Base-by-base conservation (phyloP, 2,888 invertebrate species). In the Phortica okadai region DNA sequence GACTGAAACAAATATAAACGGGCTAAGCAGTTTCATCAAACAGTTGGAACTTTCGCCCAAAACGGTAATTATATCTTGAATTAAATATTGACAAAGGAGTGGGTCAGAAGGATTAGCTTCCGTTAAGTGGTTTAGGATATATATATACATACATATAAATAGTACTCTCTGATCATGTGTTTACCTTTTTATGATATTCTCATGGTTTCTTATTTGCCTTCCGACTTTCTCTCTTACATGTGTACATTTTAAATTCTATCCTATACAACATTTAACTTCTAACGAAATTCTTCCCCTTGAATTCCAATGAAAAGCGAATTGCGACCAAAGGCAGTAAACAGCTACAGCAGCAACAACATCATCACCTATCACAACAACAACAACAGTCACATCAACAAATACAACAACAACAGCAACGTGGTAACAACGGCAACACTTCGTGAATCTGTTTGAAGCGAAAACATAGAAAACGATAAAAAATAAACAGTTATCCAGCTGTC, bases 21-120 rank as follows among this genome's bases (percentile, higher is more conserved):
- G 87, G 58, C 81, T 91, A 66, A 87, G 87, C 67, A 87, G 83
- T 73, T 89, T 86, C 66, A 80, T 91, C 79, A 90, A 89, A 74
- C 89, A 90, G 75, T 83, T 91, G 76, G 84, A 87, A 74, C 83
- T 90, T 67, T 84, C 89, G 76, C 83, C 85, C 78, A 90, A 90
- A 84, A 86, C 88, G 89, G 91, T 90, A 90, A 90, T 66, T 72
- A 45, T 16, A 8, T 50, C 2, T 74, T 42, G 14, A 11, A 11
- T 66, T 41, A 21, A 33, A 33, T 50, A 42, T 42, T 6, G 54
- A 11, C 4, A 41, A 14, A 16, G 16, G 59, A 16, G 42, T 10
- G 59, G 50, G 50, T 50, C 50, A 50, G 50, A 50, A 50, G 50
- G 6, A 11, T 50, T 50, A 50, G 50, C 8, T 11, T 14, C 10